Evolutionary conservation across 2,888 invertebrate species (phyloP), one percentile per base, ranked within the genome.

Genomic region (Lucinisca nassula): DNA sequence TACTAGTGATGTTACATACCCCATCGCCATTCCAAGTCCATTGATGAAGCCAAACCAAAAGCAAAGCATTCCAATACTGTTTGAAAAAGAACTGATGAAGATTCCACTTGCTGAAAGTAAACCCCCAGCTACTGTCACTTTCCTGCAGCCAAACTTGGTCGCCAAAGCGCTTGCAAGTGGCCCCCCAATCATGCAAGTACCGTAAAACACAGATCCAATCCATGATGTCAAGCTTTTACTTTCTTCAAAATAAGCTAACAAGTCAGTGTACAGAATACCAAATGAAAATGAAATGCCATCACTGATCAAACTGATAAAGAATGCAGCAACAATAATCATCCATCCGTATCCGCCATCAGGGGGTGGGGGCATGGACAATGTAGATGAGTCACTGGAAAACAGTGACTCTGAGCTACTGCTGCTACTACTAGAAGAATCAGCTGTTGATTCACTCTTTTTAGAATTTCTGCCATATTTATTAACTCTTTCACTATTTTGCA

Each of bases 331-430:
- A 0, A 99, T 98, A 77, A 99, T 97, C 40, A 99, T 98, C 99
- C 99, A 99, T 6, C 98, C 98, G 98, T 98, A 98, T 21, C 98
- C 98, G 14, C 98, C 98, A 96, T 98, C 98, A 0, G 98, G 98
- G 3, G 95, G 93, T 30, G 93, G 90, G 2, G 95, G 94, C 87
- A 93, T 89, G 10, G 90, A 84, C 12, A 88, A 51, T 17, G 82
- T 78, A 4, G 90, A 92, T 10, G 91, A 90, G 38, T 84, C 89
- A 0, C 87, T 90, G 21, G 90, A 91, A 17, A 90, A 87, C 3
- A 88, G 51, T 70, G 75, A 82, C 24, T 89, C 90, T 0, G 88
- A 88, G 35, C 86, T 88, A 51, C 87, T 88, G 67, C 86, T 89
- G 37, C 85, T 89, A 75, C 88, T 88, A 58, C 83, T 83, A 40